phyloP scores from a whole-genome alignment of 2,888 invertebrate genomes.

The Plagiodera versicolora region DNA sequence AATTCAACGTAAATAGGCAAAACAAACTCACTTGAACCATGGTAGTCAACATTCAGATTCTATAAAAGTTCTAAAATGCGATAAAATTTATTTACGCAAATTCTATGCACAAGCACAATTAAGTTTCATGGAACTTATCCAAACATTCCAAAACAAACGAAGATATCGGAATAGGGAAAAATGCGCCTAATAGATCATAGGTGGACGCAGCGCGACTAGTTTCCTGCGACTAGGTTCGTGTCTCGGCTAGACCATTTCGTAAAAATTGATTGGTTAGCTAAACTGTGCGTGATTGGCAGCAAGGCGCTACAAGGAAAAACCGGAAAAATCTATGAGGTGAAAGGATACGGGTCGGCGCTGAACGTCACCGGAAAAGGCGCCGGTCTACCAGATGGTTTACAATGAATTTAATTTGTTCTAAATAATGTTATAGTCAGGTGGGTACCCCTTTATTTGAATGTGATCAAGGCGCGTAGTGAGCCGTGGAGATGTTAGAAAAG shows the following conservation, averaged over 20 bases:
- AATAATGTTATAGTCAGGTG: conserved; percentile 26
- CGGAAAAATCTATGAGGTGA: conserved; percentile 35
- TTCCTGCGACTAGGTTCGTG: conserved; percentile 37
- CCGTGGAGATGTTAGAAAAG: too few relatives aligned
- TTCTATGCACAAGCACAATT: conserved; percentile 9
- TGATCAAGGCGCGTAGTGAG: too few relatives aligned
- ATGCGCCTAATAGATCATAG: conserved; percentile 34
- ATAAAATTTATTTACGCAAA: conserved; percentile 27
- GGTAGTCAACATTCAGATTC: conserved; percentile 36
- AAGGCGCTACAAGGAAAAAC: conserved; percentile 43
- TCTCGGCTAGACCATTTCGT: conserved; percentile 42
- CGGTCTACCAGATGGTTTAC: conserved; percentile 39
- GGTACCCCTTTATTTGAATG: neutral
- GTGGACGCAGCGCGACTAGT: conserved; percentile 29
- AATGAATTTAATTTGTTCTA: conserved; percentile 36
- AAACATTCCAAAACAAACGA: neutral
- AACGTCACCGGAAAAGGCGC: conserved; percentile 24
- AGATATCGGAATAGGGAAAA: conserved; percentile 26
- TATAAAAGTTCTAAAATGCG: conserved; percentile 32
- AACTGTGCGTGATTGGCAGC: conserved; percentile 43
- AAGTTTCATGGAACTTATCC: too few relatives aligned
- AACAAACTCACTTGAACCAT: conserved; percentile 43
- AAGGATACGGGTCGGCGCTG: conserved; percentile 34
- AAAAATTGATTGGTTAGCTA: conserved; percentile 53
- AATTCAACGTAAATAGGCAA: conserved; percentile 24